Evolutionary conservation across 2,797 vertebrate species (phyloP), one percentile per base, ranked within the genome.

Genomic region (Prunella strophiata): DNA sequence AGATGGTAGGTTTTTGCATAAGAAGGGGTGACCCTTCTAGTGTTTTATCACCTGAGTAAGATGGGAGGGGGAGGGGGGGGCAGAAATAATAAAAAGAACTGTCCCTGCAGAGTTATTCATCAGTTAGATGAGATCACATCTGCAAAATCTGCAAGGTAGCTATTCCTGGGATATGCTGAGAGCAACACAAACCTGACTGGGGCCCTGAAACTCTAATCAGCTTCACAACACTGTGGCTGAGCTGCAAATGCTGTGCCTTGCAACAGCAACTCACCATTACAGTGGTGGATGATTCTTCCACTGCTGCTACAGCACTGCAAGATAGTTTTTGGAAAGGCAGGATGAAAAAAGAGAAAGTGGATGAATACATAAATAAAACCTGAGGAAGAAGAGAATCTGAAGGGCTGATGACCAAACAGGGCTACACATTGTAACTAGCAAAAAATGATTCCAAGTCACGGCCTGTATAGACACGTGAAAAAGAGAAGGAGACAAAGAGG

Each of bases 51-150:
- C 32, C 5, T 26, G 19, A 71, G 5, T 22, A 76, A 85, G 1
- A 5, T 7, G 5, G 11, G 27, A 4, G 16, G 14, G 13, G 21
- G 57, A 23, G 32, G 0, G 1, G 3, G 0, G 4, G 22, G 9
- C 5, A 7, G 29, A 7, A 40, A 40, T 11, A 6, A 36, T 43
- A 34, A 51, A 52, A 16, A 32, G 17, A 26, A 29, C 21, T 52
- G 25, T 7, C 8, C n/a, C 73, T 66, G 45, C 68, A 82, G 34
- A 77, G 66, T 43, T 88, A 85, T 83, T 90, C 36, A 80, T 72
- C 91, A 85, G 30, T 32, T 84, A 77, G 50, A 67, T 83, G 74
- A 91, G 70, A 87, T 32, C 58, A 27, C 51, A 85, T 70, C 72
- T 88, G 54, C 48, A 89, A 91, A 89, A 85, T 68, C 72, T 81